Evolutionary conservation across 2,888 invertebrate species (phyloP).

Genomic region (Pristionchus maxplancki): DNA sequence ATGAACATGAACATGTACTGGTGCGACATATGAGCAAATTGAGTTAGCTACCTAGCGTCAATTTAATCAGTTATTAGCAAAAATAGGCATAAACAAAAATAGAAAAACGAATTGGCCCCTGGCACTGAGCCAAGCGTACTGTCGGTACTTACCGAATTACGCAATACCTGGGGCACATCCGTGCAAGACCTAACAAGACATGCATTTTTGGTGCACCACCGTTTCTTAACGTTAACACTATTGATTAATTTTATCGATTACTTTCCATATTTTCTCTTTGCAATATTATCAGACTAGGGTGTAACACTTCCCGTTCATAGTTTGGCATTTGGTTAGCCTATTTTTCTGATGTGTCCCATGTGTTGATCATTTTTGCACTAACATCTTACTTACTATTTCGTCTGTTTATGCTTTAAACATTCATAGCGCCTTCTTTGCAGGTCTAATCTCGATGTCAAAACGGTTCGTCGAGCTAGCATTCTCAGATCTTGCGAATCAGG

Average conservation of each 20-base stretch:
- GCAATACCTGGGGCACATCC: not conserved
- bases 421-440: too few species aligned
- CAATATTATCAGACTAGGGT: too few species aligned
- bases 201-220: not conserved
- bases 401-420: too few species aligned
- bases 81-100: not conserved
- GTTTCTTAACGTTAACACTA: too few species aligned
- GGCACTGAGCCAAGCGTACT: not conserved
- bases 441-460: not conserved
- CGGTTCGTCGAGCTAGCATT: conserved; percentile 48
- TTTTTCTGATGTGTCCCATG: not conserved
- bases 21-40: not conserved
- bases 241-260: too few species aligned
- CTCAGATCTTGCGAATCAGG: conserved; percentile 50
- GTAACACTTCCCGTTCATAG: too few species aligned
- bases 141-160: not conserved
- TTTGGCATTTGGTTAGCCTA: too few species aligned
- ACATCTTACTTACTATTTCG: too few species aligned
- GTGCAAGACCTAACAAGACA: not conserved
- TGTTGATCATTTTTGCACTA: not conserved
- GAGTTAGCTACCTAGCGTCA: not conserved
- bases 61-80: not conserved
- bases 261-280: too few species aligned
- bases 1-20: not conserved
- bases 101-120: not conserved